Conservation (phyloP, 2,113 vertebrate species). For the Odocoileus hemionus region DNA sequence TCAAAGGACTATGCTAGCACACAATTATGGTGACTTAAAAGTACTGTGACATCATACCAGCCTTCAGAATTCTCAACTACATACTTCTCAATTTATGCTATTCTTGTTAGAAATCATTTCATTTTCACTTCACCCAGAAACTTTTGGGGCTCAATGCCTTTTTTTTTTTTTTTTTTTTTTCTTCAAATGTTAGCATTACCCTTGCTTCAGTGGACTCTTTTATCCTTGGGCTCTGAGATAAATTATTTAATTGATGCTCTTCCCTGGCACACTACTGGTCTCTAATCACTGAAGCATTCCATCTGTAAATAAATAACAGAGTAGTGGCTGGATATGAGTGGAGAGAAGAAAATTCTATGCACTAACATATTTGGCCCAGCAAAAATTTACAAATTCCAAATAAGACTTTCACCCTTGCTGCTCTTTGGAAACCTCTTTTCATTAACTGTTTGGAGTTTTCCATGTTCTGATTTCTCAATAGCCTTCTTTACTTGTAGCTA, state of each 20-base stretch:
- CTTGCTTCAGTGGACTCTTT: neutral
- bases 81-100: neutral
- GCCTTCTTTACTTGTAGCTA: neutral
- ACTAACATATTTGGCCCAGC: neutral
- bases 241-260: neutral
- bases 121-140: neutral
- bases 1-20: neutral
- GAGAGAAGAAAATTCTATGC: neutral
- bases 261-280: neutral
- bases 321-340: neutral
- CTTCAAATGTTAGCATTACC: neutral
- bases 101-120: neutral
- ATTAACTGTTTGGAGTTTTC: neutral
- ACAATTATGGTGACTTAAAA: neutral
- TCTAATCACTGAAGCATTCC: neutral
- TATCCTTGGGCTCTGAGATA: neutral
- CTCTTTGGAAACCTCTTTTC: neutral
- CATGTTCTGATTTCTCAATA: neutral
- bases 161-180: neutral
- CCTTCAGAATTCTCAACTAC: neutral
- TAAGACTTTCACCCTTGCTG: neutral
- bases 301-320: neutral
- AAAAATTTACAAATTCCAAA: neutral
- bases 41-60: neutral
- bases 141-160: neutral